A percentile compares a stretch with the other conserved stretches of the same genome.
These are phyloP conservation scores for Oreohelix idahoensis DNA, from an alignment of 1,140 invertebrate genomes.

Conservation along the genomic window DNA sequence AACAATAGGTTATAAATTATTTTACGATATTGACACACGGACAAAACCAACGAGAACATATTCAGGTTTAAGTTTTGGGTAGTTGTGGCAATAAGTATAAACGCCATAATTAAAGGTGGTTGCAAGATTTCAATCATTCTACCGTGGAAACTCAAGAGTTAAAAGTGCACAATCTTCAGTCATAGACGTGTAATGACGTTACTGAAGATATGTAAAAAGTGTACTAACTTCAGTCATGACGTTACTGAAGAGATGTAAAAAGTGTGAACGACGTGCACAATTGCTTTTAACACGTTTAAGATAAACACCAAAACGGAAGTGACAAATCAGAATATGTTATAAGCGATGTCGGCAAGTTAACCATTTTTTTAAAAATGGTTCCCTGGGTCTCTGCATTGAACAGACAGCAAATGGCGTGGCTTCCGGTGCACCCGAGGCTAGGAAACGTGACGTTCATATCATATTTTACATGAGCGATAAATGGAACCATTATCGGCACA, in stretches of 20 bases:
- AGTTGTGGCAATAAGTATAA: no score
- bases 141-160: no score
- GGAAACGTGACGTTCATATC: slow-evolving; percentile 28
- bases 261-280: not conserved
- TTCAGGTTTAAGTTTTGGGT: no score
- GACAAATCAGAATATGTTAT: not conserved
- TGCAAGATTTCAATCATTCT: no score
- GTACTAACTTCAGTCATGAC: no score
- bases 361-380: not conserved
- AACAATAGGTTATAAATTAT: no score
- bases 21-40: no score
- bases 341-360: not conserved
- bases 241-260: not conserved
- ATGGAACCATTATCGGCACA: slow-evolving; percentile 25
- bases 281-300: slow-evolving; percentile 21
- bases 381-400: not conserved
- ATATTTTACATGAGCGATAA: slow-evolving; percentile 34
- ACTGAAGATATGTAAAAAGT: no score
- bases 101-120: no score
- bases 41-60: no score
- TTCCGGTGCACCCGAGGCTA: slow-evolving; percentile 13
- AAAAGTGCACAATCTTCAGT: no score
- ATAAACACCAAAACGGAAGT: not conserved
- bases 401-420: slow-evolving; percentile 34
- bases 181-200: no score